phyloP scores from a whole-genome alignment of 2,888 invertebrate species.

The Tiphia femorata region DNA sequence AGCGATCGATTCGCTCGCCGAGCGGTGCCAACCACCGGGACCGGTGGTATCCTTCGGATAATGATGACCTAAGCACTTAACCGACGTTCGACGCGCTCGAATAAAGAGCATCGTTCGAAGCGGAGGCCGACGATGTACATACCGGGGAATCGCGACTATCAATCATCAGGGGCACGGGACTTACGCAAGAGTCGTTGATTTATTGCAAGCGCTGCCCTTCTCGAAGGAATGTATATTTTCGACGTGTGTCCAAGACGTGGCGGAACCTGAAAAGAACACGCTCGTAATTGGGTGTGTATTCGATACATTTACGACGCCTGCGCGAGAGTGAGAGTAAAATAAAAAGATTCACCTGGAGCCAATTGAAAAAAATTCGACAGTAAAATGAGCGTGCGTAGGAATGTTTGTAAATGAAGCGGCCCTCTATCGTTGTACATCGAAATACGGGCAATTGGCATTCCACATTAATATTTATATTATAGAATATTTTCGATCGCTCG shows the following conservation, averaged over 20 bases:
- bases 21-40: neutral
- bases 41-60: slow-evolving; percentile 6
- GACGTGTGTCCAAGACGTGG: neutral
- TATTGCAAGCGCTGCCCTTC: slow-evolving; percentile 2
- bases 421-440: too few species aligned
- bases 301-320: too few species aligned
- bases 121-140: slow-evolving; percentile 13
- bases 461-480: too few species aligned
- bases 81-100: neutral
- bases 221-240: slow-evolving; percentile 6
- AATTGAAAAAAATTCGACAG: too few species aligned
- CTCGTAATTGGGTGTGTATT: too few species aligned
- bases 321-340: too few species aligned
- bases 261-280: too few species aligned
- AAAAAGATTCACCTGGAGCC: too few species aligned
- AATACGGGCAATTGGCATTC: too few species aligned
- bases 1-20: slow-evolving; percentile 7
- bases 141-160: slow-evolving; percentile 18
- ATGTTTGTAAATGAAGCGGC: too few species aligned
- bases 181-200: slow-evolving; percentile 14
- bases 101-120: neutral
- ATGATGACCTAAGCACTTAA: slow-evolving; percentile 24
- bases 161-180: slow-evolving; percentile 13
- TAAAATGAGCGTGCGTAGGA: too few species aligned
- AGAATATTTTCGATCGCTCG: too few species aligned